Percentiles rank a stretch among this genome's conserved stretches.
Conservation (phyloP, 2,113 vertebrate genomes). For the Brienomyrus brachyistius region DNA sequence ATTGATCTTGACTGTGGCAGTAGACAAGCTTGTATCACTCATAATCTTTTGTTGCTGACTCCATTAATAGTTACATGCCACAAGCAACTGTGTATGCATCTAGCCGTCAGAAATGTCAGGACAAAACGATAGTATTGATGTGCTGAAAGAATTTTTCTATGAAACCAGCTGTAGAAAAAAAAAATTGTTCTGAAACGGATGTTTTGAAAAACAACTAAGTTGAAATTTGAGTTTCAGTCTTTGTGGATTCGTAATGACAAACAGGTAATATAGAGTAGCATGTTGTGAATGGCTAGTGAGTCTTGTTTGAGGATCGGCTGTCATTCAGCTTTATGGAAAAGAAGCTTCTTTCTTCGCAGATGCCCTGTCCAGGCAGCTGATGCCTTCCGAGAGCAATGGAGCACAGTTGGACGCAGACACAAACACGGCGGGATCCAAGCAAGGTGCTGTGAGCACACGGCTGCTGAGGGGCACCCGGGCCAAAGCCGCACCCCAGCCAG, state of each 20-base stretch:
- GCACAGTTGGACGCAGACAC: conserved; percentile 38
- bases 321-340: not conserved
- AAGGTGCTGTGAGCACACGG: not conserved
- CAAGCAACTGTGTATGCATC: not conserved
- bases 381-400: conserved; percentile 39
- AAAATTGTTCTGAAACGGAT: not conserved
- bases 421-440: conserved; percentile 37
- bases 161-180: not conserved
- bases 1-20: not conserved
- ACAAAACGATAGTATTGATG: not conserved
- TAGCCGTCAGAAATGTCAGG: not conserved
- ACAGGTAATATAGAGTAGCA: not conserved
- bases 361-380: conserved; percentile 42
- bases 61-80: not conserved
- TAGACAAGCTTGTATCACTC: not conserved
- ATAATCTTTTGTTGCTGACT: not conserved
- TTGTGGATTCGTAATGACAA: not conserved
- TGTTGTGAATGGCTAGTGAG: no score
- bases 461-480: conserved; percentile 13
- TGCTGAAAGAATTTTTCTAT: not conserved
- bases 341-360: conserved; percentile 38
- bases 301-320: not conserved
- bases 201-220: not conserved
- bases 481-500: conserved; percentile 28
- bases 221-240: not conserved